phyloP scores from a whole-genome alignment of 2,797 vertebrate species.

The Trachops cirrhosus region DNA sequence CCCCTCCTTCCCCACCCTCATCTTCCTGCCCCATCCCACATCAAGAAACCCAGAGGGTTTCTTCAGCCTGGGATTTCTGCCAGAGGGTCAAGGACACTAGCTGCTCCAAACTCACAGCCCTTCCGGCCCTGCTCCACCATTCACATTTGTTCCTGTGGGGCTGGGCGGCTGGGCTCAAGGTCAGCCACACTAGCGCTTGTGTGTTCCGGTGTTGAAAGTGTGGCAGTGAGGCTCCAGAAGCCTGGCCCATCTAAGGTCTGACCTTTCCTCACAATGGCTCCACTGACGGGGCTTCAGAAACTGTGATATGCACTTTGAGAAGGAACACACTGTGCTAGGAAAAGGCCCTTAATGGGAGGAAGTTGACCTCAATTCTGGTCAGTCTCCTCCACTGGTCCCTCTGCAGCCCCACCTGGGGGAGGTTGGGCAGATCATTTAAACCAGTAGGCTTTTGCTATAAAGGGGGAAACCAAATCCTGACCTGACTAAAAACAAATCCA shows the following conservation, averaged over 20 bases:
- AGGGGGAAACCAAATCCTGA: neutral
- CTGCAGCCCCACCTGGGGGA: neutral
- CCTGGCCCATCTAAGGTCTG: neutral
- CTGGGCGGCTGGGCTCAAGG: neutral
- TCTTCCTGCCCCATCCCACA: neutral
- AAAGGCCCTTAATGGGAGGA: neutral
- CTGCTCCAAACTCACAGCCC: neutral
- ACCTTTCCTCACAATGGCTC: neutral
- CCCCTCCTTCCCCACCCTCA: neutral
- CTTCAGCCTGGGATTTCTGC: neutral
- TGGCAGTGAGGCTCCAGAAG: neutral
- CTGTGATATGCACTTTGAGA: neutral
- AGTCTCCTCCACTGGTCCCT: neutral
- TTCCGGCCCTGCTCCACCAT: neutral
- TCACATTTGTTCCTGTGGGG: neutral
- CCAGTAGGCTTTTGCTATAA: neutral
- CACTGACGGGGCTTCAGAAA: neutral
- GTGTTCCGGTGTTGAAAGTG: neutral
- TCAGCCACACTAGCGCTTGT: neutral
- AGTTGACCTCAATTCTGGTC: neutral
- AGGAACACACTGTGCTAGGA: neutral
- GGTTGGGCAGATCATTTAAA: neutral
- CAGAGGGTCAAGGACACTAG: constrained; percentile 21
- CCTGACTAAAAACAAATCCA: neutral
- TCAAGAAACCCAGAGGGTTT: neutral